A percentile compares a stretch with the other conserved stretches of the same genome.
These are phyloP conservation scores for Eutolmus rufibarbis DNA, from an alignment of 2,888 invertebrate genomes.

Conservation along the genomic window DNA sequence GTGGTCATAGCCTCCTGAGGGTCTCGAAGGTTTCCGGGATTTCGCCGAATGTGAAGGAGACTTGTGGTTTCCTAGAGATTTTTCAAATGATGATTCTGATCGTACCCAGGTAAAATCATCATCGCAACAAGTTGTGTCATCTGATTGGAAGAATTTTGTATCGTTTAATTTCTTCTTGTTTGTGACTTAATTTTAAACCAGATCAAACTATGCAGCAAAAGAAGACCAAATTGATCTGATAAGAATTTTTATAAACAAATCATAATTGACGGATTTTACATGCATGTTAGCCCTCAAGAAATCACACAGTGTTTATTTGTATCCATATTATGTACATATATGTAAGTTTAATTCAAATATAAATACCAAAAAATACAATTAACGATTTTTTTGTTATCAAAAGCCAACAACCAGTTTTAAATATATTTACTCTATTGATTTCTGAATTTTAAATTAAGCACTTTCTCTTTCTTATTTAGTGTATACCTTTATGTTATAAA, in stretches of 20 bases:
- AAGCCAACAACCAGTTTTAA: too few species aligned
- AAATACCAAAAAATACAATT: background rate
- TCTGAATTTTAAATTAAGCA: background rate
- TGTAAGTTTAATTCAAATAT: background rate
- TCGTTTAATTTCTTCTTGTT: background rate
- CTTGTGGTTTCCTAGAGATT: constrained; percentile 3
- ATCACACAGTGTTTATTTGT: background rate
- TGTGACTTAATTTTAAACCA: background rate
- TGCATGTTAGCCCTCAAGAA: background rate
- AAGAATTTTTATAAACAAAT: background rate
- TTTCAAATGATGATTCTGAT: constrained; percentile 42
- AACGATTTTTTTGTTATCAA: background rate
- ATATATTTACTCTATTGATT: background rate
- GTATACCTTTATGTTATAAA: too few species aligned
- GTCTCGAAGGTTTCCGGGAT: constrained; percentile 52
- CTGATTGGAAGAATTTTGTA: constrained; percentile 54
- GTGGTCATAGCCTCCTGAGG: constrained; percentile 64
- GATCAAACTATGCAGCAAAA: background rate
- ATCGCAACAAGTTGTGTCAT: constrained; percentile 71
- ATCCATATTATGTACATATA: too few species aligned
- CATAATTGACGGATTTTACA: constrained; percentile 8
- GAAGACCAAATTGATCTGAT: background rate
- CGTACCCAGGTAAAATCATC: constrained; percentile 74
- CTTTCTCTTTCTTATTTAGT: too few species aligned
- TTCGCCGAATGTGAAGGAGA: constrained; percentile 44